Evolutionary conservation across 2,888 invertebrate genomes (phyloP), one percentile per base, ranked within the genome.

Genomic region (Drosophila atripex): DNA sequence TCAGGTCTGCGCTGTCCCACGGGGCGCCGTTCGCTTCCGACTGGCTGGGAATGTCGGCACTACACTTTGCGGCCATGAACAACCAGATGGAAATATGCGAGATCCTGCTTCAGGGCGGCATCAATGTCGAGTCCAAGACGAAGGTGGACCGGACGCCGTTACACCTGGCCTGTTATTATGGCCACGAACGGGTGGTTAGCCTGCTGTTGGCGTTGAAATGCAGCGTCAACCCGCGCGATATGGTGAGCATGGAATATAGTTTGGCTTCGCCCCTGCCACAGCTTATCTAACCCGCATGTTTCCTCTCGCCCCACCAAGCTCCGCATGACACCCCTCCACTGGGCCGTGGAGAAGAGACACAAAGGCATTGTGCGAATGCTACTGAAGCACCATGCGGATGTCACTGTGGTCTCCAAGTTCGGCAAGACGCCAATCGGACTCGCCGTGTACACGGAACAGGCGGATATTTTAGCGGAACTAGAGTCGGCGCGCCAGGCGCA

Each of bases 21-120:
- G 98, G 98, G 50, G 97, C 98, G 49, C 97, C 98, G 25, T 97
- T 98, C 89, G 96, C 96, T 9, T 95, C 97, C 2, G 98, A 98
- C 91, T 98, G 98, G 97, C 92, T 97, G 76, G 98, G 98, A 70
- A 97, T 96, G 74, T 97, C 97, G 71, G 96, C 98, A 4, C 92
- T 98, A 73, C 98, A 98, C 92, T 94, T 96, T 90, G 97, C 97
- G 32, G 95, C 95, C 46, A 95, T 95, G 92, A 94, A 94, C 89
- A 97, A 98, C 90, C 95, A 96, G 83, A 91, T 93, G 56, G 95
- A 94, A 77, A 95, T 96, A 51, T 96, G 96, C 78, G 95, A 96
- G 85, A 94, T 96, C 78, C 93, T 98, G 70, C 92, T 98, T 64
- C 93, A 95, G 72, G 96, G 97, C 16, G 98, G 98, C 58, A 96